Base-by-base conservation (phyloP, 2,113 vertebrate genomes). In the Scophthalmus maximus region DNA sequence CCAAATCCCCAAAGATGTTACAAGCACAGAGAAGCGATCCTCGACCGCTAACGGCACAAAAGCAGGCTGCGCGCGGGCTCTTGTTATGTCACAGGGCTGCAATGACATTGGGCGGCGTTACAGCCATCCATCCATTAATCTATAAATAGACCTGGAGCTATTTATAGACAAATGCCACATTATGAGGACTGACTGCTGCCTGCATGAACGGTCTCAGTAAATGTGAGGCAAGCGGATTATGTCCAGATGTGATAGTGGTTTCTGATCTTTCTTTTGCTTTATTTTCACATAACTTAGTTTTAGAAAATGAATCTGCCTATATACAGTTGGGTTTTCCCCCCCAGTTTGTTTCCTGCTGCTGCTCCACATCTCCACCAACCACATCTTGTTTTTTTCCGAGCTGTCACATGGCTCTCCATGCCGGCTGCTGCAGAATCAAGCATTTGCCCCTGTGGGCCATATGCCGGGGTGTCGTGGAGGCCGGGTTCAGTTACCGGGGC, bases 71-170 rank as follows among this genome's bases (percentile, higher is more conserved):
- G 30, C 66, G 25, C 18, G 23, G 26, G 50, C 27, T 71, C 30
- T 25, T 74, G 76, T 73, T 83, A 71, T 84, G 76, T 87, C 75
- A 85, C 12, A 55, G 42, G 14, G 44, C 46, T 46, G 70, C n/a
- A 6, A 64, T 87, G 80, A 87, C 84, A 84, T 82, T 90, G 86
- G 81, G 22, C 27, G 60, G 60, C 70, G 63, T 66, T 55, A 62
- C 85, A 81, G 62, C 40, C 75, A 68, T 63, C 59, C 71, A 73
- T 78, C 65, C 73, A 66, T 73, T 66, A 30, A 46, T 49, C 88
- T 91, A 88, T 80, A 91, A 87, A 91, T 88, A 91, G 79, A 78
- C 20, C 61, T 20, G 69, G 47, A 86, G 81, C 79, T 76, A 86
- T 88, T 86, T 87, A 72, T 90, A 89, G 83, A 74, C 68, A 74